These are phyloP conservation scores for Halictus rubicundus DNA, from an alignment of 1,140 invertebrate genomes.

Conservation along the genomic window DNA sequence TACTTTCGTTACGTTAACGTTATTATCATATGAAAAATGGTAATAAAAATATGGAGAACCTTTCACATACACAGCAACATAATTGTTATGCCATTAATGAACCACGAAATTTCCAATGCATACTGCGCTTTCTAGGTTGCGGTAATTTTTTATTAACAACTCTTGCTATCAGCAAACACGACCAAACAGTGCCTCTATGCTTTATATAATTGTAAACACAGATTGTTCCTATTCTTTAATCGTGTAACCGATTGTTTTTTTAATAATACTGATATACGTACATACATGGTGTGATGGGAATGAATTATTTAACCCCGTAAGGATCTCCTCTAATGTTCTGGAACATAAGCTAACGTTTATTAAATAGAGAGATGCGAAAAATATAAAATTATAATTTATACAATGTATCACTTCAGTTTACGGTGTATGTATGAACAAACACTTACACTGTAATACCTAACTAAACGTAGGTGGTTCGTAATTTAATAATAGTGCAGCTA, in stretches of 20 bases:
- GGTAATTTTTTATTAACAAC: constrained; percentile 14
- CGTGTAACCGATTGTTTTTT: constrained; percentile 9
- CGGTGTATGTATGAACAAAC: too few relatives aligned
- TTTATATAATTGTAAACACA: constrained; percentile 40
- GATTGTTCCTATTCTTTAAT: constrained; percentile 54
- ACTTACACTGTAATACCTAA: neutral
- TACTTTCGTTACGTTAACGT: neutral
- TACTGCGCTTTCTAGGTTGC: neutral
- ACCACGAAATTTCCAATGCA: constrained; percentile 7
- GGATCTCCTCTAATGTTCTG: neutral
- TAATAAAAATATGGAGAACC: too few relatives aligned
- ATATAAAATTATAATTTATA: neutral
- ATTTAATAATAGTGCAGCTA: constrained; percentile 65
- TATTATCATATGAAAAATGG: too few relatives aligned
- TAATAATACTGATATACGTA: constrained; percentile 16
- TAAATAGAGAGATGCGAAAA: neutral
- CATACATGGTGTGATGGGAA: constrained; percentile 17
- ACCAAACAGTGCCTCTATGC: constrained; percentile 60
- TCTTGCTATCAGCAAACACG: constrained; percentile 34
- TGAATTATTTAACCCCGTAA: constrained; percentile 26
- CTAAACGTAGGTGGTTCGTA: constrained; percentile 58
- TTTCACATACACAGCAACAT: neutral
- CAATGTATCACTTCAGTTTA: neutral
- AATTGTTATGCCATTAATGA: neutral
- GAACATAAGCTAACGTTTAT: neutral